Percentiles rank a stretch among this genome's conserved stretches.
phyloP scores from a whole-genome alignment of 2,888 invertebrate species.

The Lysandra coridon region DNA sequence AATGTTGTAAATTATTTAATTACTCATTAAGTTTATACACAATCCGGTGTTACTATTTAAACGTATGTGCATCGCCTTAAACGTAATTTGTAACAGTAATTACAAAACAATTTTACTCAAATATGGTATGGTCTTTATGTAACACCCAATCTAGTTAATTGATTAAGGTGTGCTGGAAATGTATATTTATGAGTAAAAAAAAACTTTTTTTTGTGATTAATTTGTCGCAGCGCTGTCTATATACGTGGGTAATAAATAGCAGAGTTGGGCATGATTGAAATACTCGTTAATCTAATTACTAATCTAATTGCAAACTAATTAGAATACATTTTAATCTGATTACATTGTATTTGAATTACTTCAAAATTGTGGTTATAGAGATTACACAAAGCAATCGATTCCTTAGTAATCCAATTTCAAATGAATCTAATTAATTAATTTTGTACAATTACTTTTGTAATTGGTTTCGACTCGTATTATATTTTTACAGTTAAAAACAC shows the following conservation, averaged over 20 bases:
- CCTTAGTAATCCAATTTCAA: too few relatives aligned
- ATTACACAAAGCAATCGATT: too few relatives aligned
- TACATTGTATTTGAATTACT: too few relatives aligned
- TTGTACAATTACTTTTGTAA: too few relatives aligned
- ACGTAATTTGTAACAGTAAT: conserved; percentile 41
- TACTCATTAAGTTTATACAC: not conserved
- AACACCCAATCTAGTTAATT: conserved; percentile 38
- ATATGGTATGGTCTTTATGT: conserved; percentile 33
- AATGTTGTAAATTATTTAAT: conserved; percentile 11
- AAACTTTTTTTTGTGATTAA: conserved; percentile 4
- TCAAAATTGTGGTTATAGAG: too few relatives aligned
- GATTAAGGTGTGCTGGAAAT: conserved; percentile 33
- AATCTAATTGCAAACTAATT: too few relatives aligned
- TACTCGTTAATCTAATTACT: too few relatives aligned
- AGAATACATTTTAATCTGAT: too few relatives aligned
- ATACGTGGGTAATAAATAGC: conserved; percentile 23
- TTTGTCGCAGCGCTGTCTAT: not conserved
- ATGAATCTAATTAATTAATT: too few relatives aligned
- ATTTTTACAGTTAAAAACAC: too few relatives aligned
- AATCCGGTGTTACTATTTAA: not conserved
- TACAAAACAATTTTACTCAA: conserved; percentile 39
- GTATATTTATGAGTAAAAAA: conserved; percentile 27
- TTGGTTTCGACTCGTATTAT: too few relatives aligned
- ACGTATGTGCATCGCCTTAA: conserved; percentile 18
- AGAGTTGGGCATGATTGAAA: too few relatives aligned